phyloP scores from a whole-genome alignment of 2,113 vertebrate genomes.

The pig (Sus scrofa) region T2T-Sscrofa CM000820.6:18120001-18120500 shows the following conservation, averaged over 20 bases:
- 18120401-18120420: background rate
- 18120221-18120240: background rate
- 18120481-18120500: background rate
- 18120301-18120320: background rate
- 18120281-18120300: background rate
- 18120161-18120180: constrained; percentile 47
- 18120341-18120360: background rate
- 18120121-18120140: background rate
- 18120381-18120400: background rate
- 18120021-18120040: background rate
- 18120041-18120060: background rate
- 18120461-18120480: background rate
- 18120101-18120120: background rate
- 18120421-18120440: constrained; percentile 44
- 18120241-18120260: background rate
- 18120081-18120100: background rate
- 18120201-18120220: background rate
- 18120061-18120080: background rate
- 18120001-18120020: background rate
- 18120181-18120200: background rate
- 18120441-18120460: background rate
- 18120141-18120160: background rate
- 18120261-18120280: background rate
- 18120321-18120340: background rate
- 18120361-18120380: background rate